Evolutionary conservation across 1,140 invertebrate genomes (phyloP).

Genomic region (Pseudoatta argentina): DNA sequence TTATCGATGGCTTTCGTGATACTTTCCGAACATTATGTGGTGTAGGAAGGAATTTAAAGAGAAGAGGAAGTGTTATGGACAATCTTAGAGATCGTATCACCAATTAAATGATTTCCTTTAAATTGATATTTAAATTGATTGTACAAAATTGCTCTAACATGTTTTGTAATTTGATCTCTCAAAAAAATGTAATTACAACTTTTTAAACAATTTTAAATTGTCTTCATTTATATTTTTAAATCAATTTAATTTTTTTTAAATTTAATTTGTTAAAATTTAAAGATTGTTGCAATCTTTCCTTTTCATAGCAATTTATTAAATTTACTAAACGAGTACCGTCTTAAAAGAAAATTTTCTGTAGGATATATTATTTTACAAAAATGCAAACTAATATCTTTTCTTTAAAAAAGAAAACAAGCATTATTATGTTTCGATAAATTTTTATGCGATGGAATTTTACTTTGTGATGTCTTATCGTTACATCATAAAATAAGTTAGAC

Average conservation of each 20-base stretch:
- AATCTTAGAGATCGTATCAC: background rate
- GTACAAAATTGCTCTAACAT: background rate
- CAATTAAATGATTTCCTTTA: background rate
- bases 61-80: background rate
- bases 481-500: conserved; percentile 14
- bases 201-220: conserved; percentile 7
- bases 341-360: background rate
- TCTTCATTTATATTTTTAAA: background rate
- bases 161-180: background rate
- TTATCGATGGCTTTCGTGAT: conserved; percentile 30
- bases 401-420: background rate
- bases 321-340: background rate
- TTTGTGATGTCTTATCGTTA: conserved; percentile 21
- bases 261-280: background rate
- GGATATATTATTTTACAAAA: background rate
- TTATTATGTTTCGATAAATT: conserved; percentile 44
- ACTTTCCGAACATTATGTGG: background rate
- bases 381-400: conserved; percentile 8
- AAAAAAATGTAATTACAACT: background rate
- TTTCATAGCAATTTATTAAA: background rate
- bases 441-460: conserved; percentile 20
- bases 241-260: background rate
- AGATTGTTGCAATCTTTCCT: background rate
- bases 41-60: background rate
- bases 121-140: background rate